Evolutionary conservation across 1,140 invertebrate genomes (phyloP).

Genomic region (Zaprionus capensis): DNA sequence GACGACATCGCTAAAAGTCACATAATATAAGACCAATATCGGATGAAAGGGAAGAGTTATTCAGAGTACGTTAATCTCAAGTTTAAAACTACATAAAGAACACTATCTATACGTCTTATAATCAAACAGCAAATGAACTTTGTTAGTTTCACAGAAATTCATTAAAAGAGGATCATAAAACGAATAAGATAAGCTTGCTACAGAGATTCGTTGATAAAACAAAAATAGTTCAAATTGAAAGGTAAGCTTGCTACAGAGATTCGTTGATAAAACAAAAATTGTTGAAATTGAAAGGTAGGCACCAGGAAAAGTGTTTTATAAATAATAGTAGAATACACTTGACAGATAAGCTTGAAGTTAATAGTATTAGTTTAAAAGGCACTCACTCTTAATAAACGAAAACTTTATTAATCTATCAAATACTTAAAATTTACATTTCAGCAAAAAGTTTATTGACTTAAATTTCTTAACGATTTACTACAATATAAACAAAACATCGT

Average conservation of each 20-base stretch:
- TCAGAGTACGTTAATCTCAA: no score
- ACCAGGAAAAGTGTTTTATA: background rate
- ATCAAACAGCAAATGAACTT: background rate
- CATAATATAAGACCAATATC: background rate
- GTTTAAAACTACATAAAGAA: no score
- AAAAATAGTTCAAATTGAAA: background rate
- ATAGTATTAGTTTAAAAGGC: background rate
- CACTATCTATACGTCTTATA: no score
- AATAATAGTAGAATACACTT: background rate
- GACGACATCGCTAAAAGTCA: constrained; percentile 15
- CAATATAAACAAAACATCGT: background rate
- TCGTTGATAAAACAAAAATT: background rate
- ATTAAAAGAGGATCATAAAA: background rate
- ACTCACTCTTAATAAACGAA: background rate
- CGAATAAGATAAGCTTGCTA: background rate
- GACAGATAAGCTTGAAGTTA: background rate
- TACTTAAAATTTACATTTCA: background rate
- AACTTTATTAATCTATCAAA: background rate
- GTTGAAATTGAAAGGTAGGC: background rate
- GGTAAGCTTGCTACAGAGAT: background rate
- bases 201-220: background rate
- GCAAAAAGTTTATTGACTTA: background rate
- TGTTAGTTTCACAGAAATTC: background rate
- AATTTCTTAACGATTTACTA: constrained; percentile 1
- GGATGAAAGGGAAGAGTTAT: no score